Conservation (phyloP, 2,888 invertebrate genomes). For the Cephus nigrinus region DNA sequence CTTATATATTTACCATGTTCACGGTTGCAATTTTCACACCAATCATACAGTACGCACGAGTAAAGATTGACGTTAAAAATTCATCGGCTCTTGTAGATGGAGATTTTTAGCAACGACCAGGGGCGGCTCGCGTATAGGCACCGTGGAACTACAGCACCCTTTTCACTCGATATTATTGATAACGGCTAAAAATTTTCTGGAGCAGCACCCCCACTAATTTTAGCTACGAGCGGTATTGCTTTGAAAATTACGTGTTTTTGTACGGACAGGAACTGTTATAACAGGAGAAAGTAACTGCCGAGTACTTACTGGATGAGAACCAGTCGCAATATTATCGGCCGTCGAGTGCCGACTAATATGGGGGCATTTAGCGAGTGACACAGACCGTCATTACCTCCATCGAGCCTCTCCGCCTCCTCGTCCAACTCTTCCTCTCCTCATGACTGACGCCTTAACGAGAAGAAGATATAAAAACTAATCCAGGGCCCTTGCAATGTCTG, state of each 20-base stretch:
- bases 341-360: constrained; percentile 31
- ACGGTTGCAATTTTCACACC: background rate
- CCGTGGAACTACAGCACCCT: too few relatives aligned
- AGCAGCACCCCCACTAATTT: too few relatives aligned
- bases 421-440: background rate
- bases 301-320: constrained; percentile 24
- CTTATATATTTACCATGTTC: too few relatives aligned
- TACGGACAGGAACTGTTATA: background rate
- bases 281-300: background rate
- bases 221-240: background rate
- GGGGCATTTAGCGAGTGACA: constrained; percentile 33
- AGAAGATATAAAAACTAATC: constrained; percentile 38
- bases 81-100: background rate
- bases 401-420: constrained; percentile 15
- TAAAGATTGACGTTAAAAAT: background rate
- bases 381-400: constrained; percentile 34
- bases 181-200: too few relatives aligned
- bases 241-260: background rate
- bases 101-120: background rate
- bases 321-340: constrained; percentile 27
- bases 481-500: constrained; percentile 34
- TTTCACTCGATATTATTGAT: too few relatives aligned
- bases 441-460: constrained; percentile 21
- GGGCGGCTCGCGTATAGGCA: too few relatives aligned
- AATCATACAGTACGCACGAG: background rate